phyloP scores from a whole-genome alignment of 2,888 invertebrate species.

The Bellardia bayeri region DNA sequence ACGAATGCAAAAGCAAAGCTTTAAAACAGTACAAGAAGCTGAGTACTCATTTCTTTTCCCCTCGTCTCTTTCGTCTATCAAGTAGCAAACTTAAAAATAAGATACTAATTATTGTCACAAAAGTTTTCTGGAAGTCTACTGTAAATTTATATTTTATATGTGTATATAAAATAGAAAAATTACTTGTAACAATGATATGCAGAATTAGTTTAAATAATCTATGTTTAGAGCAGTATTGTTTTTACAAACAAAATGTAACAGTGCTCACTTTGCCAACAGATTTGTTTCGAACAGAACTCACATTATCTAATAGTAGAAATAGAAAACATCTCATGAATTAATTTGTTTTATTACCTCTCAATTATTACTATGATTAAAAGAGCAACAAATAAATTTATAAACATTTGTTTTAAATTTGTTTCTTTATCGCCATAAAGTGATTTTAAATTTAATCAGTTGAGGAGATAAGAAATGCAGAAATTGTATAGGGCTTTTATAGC shows the following conservation, averaged over 20 bases:
- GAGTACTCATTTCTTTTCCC: too few species aligned
- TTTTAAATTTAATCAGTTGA: neutral
- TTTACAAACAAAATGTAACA: neutral
- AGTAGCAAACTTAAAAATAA: too few species aligned
- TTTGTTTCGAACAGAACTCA: neutral
- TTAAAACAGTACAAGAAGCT: too few species aligned
- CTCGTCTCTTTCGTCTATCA: too few species aligned
- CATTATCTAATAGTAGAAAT: neutral
- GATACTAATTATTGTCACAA: too few species aligned
- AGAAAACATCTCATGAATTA: constrained; percentile 9
- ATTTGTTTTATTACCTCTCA: neutral
- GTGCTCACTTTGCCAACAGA: neutral
- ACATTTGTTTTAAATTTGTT: neutral
- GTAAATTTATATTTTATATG: too few species aligned
- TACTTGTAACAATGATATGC: too few species aligned
- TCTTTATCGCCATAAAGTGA: neutral
- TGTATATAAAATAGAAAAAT: too few species aligned
- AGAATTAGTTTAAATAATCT: too few species aligned
- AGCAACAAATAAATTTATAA: neutral
- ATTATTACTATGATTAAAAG: neutral
- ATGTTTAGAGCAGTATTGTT: neutral
- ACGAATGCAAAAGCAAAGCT: too few species aligned
- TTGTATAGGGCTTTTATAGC: neutral
- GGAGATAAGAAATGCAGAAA: neutral
- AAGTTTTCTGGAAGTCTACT: too few species aligned